Conservation (phyloP, 2,797 vertebrate genomes). For the Diglossa cyanea region DNA sequence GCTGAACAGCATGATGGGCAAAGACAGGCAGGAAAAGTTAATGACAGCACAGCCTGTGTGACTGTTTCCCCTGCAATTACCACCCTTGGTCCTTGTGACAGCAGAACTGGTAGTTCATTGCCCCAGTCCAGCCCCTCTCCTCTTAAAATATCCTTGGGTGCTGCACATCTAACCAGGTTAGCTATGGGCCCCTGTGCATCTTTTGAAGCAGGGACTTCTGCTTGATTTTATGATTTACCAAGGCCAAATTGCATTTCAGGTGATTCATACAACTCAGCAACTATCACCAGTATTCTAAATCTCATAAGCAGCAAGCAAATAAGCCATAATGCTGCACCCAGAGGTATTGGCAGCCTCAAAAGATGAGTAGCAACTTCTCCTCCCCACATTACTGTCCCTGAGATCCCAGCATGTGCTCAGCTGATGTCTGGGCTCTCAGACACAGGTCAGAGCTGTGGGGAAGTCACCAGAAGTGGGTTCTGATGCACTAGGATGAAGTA, state of each 20-base stretch:
- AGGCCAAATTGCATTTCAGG: neutral
- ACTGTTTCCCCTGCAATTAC: neutral
- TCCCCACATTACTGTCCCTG: fast-evolving
- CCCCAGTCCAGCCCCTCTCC: neutral
- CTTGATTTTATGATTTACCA: neutral
- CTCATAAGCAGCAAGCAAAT: neutral
- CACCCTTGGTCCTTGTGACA: neutral
- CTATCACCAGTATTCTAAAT: neutral
- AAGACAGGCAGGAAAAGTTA: neutral
- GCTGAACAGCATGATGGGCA: fast-evolving
- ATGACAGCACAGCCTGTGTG: neutral
- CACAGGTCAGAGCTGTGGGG: neutral
- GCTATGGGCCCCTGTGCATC: neutral
- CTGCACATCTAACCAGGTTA: neutral
- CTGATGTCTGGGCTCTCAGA: fast-evolving
- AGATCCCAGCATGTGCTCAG: fast-evolving
- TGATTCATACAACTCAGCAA: neutral
- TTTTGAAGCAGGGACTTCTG: neutral
- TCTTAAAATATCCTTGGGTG: neutral
- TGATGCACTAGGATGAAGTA: neutral
- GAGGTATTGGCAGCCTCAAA: neutral
- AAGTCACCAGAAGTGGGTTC: neutral
- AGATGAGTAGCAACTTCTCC: neutral
- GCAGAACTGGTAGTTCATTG: neutral
- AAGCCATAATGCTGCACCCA: neutral